Evolutionary conservation across 2,797 vertebrate genomes (phyloP), one percentile per base, ranked within the genome.

Genomic region (Propithecus perrieri): DNA sequence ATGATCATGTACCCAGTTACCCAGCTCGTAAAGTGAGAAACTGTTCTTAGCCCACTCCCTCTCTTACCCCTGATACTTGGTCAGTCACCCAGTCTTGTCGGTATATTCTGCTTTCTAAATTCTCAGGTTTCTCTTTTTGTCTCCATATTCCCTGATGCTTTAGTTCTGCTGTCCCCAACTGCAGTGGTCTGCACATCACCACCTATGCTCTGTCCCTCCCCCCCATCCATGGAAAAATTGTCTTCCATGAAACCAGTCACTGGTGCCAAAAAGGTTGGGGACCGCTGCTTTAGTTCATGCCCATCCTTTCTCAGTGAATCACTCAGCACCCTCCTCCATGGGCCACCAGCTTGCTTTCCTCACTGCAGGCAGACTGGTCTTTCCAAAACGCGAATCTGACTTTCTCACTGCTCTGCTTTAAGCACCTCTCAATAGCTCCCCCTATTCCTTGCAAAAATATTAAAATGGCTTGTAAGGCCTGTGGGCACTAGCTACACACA

Each of bases 401-500:
- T 1, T 1, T 74, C 41, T 83, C 65, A 33, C 2, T 7, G 8
- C 28, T 78, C 35, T 61, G 26, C 14, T 46, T n/a, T 20, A 65
- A n/a, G 5, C 7, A 46, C 6, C 9, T 28, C 28, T 17, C 8
- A 10, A 0, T 12, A 15, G 24, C 35, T 71, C 17, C 2, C 33
- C 1, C 9, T 33, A 18, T 65, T 85, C 22, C 55, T 81, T 4
- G 1, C 35, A 18, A 28, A 50, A 80, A 20, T 2, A 84, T 35
- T 7, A 28, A 46, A 55, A 18, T 8, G 12, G 22, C 26, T 59
- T 30, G 0, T 28, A 20, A 48, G 33, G 65, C 7, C 46, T n/a
- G 2, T 8, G 1, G 7, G 2, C 0, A 1, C 26, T 3, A 35
- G 57, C 48, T 2, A 0, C 14, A 7, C 7, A 6, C 1, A 59